Evolutionary conservation across 2,113 vertebrate species (phyloP).

Genomic region (Ahaetulla prasina): DNA sequence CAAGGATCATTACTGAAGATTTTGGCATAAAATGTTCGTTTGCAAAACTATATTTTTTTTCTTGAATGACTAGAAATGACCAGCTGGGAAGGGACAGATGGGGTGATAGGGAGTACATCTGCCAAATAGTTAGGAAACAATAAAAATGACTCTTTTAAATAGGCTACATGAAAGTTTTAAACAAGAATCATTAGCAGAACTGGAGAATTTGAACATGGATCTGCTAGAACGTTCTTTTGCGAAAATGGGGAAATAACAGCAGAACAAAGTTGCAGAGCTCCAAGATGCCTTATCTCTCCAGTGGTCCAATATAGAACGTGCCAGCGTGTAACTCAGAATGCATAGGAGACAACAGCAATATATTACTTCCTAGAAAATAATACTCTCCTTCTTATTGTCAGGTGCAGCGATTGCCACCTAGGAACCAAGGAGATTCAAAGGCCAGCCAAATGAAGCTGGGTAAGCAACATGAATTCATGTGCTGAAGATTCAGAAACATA

Average conservation of each 20-base stretch:
- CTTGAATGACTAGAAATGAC: slow-evolving; percentile 33
- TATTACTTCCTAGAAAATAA: not conserved
- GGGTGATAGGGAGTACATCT: not conserved
- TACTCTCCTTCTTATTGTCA: not conserved
- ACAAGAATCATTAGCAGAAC: not conserved
- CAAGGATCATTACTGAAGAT: slow-evolving; percentile 28
- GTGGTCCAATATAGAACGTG: not conserved
- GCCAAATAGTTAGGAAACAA: slow-evolving; percentile 40
- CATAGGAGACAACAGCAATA: not conserved
- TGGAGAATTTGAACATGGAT: not conserved
- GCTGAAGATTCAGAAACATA: not conserved
- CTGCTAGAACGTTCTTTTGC: not conserved
- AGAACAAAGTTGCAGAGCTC: not conserved
- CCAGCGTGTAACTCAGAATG: not conserved
- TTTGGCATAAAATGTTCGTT: slow-evolving; percentile 41
- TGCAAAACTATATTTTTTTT: slow-evolving; percentile 23
- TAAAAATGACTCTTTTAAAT: slow-evolving; percentile 20
- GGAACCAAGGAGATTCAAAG: not conserved
- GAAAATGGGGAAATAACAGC: not conserved
- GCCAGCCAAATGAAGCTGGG: not conserved
- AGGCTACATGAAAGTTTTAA: not conserved
- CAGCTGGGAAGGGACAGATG: slow-evolving; percentile 50
- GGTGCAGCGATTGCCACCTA: not conserved
- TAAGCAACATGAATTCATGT: not conserved
- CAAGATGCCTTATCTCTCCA: too few relatives aligned